Evolutionary conservation across 2,113 vertebrate species (phyloP).

Genomic region (Rhinoderma darwinii): DNA sequence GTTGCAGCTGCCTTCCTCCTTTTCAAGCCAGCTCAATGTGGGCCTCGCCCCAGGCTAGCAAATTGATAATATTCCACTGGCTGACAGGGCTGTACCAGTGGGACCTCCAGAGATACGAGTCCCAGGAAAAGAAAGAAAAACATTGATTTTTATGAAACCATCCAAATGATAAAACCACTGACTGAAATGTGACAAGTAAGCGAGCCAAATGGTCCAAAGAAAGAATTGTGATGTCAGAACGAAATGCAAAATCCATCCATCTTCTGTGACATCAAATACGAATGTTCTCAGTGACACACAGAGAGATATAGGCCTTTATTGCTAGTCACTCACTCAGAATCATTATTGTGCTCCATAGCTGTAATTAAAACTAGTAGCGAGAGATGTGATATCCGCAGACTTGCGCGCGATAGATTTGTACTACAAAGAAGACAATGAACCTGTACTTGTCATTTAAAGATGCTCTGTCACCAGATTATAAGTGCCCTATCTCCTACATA

Average conservation of each 20-base stretch:
- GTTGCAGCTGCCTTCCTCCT: constrained; percentile 36
- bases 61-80: constrained; percentile 51
- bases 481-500: no score
- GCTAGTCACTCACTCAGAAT: constrained; percentile 1
- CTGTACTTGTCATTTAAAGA: not conserved
- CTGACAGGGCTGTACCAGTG: constrained; percentile 54
- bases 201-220: constrained; percentile 43
- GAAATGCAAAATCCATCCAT: constrained; percentile 58
- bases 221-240: constrained; percentile 55
- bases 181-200: constrained; percentile 56
- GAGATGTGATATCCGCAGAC: not conserved
- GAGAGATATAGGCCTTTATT: constrained; percentile 45
- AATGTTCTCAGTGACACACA: constrained; percentile 28
- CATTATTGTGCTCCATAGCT: constrained; percentile 16
- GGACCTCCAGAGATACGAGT: constrained; percentile 53
- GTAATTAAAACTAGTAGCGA: constrained; percentile 37
- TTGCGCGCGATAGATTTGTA: not conserved
- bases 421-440: not conserved
- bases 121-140: constrained; percentile 54
- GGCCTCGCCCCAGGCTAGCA: constrained; percentile 54
- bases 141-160: constrained; percentile 58
- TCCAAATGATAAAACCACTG: constrained; percentile 54
- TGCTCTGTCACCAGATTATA: no score
- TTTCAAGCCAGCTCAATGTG: constrained; percentile 43
- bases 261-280: constrained; percentile 54